Conservation (phyloP, 2,797 vertebrate genomes). For the Nasua narica region DNA sequence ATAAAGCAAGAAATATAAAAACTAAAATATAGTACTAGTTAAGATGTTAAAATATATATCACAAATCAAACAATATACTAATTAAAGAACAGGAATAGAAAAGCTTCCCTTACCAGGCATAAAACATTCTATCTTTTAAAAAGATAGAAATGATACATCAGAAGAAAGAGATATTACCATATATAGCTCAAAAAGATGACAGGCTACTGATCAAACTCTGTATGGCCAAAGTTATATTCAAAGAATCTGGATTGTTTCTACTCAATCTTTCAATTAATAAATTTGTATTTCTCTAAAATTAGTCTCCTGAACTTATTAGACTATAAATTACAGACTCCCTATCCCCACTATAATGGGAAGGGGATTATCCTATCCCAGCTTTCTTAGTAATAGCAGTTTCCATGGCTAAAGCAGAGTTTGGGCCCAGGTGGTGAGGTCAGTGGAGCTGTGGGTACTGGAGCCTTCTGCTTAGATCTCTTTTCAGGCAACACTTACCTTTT, state of each 20-base stretch:
- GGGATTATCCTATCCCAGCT: neutral
- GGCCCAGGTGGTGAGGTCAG: neutral
- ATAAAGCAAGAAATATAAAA: slow-evolving; percentile 16
- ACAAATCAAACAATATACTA: slow-evolving; percentile 34
- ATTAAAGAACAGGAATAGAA: neutral
- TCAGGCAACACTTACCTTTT: neutral
- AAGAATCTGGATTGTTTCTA: neutral
- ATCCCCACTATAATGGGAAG: neutral
- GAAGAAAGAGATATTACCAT: neutral
- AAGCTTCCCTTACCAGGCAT: neutral
- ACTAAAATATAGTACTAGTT: neutral
- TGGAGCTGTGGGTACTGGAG: neutral
- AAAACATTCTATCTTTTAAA: neutral
- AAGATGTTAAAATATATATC: neutral
- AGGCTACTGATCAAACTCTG: neutral
- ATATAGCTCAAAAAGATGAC: neutral
- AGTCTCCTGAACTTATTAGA: neutral
- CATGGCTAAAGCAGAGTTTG: neutral
- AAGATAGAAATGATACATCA: neutral
- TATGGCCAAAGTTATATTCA: neutral
- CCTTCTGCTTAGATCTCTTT: neutral
- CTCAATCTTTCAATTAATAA: neutral
- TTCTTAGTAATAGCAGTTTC: neutral
- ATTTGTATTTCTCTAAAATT: neutral
- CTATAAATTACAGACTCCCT: neutral